Base-by-base conservation (phyloP, 2,888 invertebrate genomes). In the Tetheella fluctuosa region DNA sequence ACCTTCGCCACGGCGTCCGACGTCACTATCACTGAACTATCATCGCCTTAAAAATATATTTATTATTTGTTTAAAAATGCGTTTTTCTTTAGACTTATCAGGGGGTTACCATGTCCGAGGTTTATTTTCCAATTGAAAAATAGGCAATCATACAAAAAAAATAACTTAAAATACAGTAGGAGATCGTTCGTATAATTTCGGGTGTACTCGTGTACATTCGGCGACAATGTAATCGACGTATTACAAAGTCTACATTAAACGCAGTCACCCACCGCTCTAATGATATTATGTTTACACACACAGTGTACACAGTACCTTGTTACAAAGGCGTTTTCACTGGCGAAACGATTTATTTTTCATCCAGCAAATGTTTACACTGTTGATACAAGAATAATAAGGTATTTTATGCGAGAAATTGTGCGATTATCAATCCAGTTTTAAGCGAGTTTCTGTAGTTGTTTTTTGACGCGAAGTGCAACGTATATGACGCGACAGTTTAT, bases 321-420 rank as follows among this genome's bases (percentile, higher is more conserved):
- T 34, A 34, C 54, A 54, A 54, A 54, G 34, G 54, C 30, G 34
- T 54, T 42, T 34, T 54, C 54, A 12, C 7, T 17, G 54, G 6
- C 12, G 54, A 12, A 54, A 28, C 62, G 58, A 73, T 73, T 73
- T 68, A 64, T 73, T 69, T 68, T 69, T 62, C 69, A 73, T 71
- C 66, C 69, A 69, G 37, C 64, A 56, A 60, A 25, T 69, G 64
- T 73, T 70, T 70, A 66, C 59, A 37, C 64, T 69, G 25, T 63
- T 54, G 58, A 56, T 64, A 63, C 57, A n/a, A 62, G 54, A 68
- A 62, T 64, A 68, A 69, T 52, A 64, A 10, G 20, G 25, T 23
- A 30, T 54, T 54, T 20, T 10, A 30, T 10, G 30, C 34, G 20
- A 20, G 34, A 54, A 28, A 28, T 54, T 54, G n/a, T 37, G 37